Percentiles rank a stretch among this genome's conserved stretches.
Conservation (phyloP, 2,113 vertebrate species). For the Tachuris rubrigastra region DNA sequence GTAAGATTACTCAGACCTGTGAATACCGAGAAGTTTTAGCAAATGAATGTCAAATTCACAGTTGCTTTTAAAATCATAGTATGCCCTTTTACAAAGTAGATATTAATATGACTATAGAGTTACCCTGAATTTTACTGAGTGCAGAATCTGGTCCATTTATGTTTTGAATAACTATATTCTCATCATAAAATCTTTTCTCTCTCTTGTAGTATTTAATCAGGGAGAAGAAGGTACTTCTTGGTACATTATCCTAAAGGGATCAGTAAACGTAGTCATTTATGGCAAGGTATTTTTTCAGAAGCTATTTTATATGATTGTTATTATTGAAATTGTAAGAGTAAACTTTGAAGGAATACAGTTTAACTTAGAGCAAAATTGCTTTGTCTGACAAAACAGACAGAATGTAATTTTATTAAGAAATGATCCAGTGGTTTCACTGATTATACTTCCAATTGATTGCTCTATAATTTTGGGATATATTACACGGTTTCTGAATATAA, state of each 20-base stretch:
- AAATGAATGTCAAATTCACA: neutral
- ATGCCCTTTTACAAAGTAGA: neutral
- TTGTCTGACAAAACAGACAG: conserved; percentile 23
- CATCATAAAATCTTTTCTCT: conserved; percentile 59
- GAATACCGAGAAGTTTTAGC: neutral
- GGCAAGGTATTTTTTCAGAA: conserved; percentile 87
- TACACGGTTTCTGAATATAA: neutral
- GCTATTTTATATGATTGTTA: conserved; percentile 34
- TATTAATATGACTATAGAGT: neutral
- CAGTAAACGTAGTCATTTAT: conserved; percentile 98
- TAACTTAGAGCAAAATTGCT: neutral
- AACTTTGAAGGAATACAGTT: conserved; percentile 25
- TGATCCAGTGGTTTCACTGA: conserved; percentile 22
- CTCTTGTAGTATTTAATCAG: conserved; percentile 94
- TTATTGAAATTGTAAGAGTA: conserved; percentile 15
- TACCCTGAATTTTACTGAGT: neutral
- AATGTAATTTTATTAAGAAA: conserved; percentile 27
- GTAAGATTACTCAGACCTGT: neutral
- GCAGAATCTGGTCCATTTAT: neutral
- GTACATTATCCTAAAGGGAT: conserved; percentile 99
- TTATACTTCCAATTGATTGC: neutral
- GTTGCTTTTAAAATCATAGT: neutral
- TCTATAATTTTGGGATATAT: neutral
- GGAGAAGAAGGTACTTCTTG: conserved; percentile 98
- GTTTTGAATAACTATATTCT: conserved; percentile 41